These are phyloP conservation scores for Dolichopus griseipennis DNA, from an alignment of 2,888 invertebrate genomes.

Conservation along the genomic window DNA sequence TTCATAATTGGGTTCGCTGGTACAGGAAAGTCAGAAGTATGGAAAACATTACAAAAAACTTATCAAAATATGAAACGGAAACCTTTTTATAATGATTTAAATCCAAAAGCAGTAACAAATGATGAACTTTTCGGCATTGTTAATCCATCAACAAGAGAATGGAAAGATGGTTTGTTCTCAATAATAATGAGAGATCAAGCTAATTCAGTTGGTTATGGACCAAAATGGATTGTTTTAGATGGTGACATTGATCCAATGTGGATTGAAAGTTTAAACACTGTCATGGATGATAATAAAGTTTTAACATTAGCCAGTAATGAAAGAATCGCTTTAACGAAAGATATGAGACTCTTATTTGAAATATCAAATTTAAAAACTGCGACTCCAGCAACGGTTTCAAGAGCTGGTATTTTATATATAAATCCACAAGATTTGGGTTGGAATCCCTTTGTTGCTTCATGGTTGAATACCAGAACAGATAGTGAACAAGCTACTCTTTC, in stretches of 20 bases:
- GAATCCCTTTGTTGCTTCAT: slow-evolving; percentile 84
- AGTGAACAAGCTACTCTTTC: slow-evolving; percentile 71
- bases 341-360: slow-evolving; percentile 89
- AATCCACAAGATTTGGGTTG: slow-evolving; percentile 91
- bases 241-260: slow-evolving; percentile 98
- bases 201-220: slow-evolving; percentile 73
- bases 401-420: slow-evolving; percentile 89
- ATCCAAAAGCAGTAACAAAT: slow-evolving; percentile 92
- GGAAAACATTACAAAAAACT: slow-evolving; percentile 80
- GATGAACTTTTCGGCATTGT: slow-evolving; percentile 92
- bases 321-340: slow-evolving; percentile 78
- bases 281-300: slow-evolving; percentile 96
- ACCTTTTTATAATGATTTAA: slow-evolving; percentile 81
- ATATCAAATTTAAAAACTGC: slow-evolving; percentile 83
- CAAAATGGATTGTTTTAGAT: slow-evolving; percentile 92
- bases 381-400: slow-evolving; percentile 90
- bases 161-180: slow-evolving; percentile 87
- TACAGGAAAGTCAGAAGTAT: slow-evolving; percentile 86
- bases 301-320: slow-evolving; percentile 90
- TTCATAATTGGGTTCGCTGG: slow-evolving; percentile 80
- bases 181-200: slow-evolving; percentile 90
- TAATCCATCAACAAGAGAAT: slow-evolving; percentile 86
- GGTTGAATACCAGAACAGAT: slow-evolving; percentile 70
- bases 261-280: slow-evolving; percentile 93
- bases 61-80: slow-evolving; percentile 73